A percentile compares a stretch with the other conserved stretches of the same genome.
Conservation (phyloP, 2,888 invertebrate species). For the Diachrysia chrysitis region DNA sequence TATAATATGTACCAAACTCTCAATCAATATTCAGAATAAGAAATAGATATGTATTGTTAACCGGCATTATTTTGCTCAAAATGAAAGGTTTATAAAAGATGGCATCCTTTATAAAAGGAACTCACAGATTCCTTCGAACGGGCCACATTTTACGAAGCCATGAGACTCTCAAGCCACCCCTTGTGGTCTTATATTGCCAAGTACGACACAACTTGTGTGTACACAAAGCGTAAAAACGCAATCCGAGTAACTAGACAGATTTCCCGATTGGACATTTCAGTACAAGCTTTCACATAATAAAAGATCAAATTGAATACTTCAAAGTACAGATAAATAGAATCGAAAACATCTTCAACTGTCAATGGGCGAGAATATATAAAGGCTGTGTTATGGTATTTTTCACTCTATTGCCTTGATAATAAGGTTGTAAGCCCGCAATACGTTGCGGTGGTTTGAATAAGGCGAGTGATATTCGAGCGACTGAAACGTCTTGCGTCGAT, state of each 20-base stretch:
- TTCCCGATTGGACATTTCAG: constrained; percentile 30
- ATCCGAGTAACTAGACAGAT: constrained; percentile 21
- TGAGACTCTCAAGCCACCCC: not conserved
- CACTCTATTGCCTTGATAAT: constrained; percentile 30
- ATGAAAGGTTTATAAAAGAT: no score
- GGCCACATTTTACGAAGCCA: not conserved
- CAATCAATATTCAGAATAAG: no score
- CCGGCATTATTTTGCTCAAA: no score
- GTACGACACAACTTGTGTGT: not conserved
- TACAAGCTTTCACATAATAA: constrained; percentile 42
- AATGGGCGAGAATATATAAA: constrained; percentile 35
- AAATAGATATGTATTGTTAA: no score
- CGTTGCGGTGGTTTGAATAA: constrained; percentile 16
- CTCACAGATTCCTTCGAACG: not conserved
- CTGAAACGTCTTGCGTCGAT: not conserved
- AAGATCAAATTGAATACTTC: constrained; percentile 50
- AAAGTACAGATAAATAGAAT: constrained; percentile 63
- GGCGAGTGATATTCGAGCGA: constrained; percentile 25
- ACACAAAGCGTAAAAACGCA: constrained; percentile 18
- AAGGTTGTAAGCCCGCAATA: constrained; percentile 29
- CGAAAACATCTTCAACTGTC: constrained; percentile 62
- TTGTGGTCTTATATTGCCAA: not conserved
- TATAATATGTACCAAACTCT: no score
- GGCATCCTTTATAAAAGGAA: no score
- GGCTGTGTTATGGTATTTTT: constrained; percentile 34